Evolutionary conservation across 2,888 invertebrate genomes (phyloP), one percentile per base, ranked within the genome.

Genomic region (Galeopsomyia nigrocyanea): DNA sequence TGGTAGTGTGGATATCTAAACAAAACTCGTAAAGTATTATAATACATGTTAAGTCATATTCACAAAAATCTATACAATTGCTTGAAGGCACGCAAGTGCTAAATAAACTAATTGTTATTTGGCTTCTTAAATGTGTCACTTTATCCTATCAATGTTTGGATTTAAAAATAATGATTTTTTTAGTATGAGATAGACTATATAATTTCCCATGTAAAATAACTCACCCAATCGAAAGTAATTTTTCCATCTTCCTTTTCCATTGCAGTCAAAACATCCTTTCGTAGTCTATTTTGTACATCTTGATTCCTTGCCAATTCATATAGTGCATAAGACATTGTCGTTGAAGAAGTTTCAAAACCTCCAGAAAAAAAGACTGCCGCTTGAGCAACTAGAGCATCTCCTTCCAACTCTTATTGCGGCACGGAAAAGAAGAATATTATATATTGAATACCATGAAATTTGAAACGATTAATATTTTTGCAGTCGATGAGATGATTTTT

Each of bases 301-400:
- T 71, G 77, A 9, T 82, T 60, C 19, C 78, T n/a, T 0, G 83
- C 81, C 1, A 84, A 68, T 67, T 83, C 82, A 67, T 81, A 80
- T 14, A 84, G 53, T 0, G 82, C 67, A 13, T 81, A 83, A 0
- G 80, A 72, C 67, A 80, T 73, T 0, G 78, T 73, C 0, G 79
- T 80, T 16, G 83, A 80, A 0, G 83, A 79, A 0, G 83, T 82
- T 75, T 83, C 84, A n/a, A 81, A 83, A 10, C 84, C 84, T 17
- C 78, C 84, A 14, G 76, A 77, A 67, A 83, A 84, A 61, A 84
- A 84, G 3, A 80, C 67, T 0, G 78, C 78, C 0, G 82, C 81
- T 67, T 84, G 84, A 3, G 80, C 79, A 6, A 82, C 75, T 21
- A 84, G 77, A 64, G 79, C 79, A 39, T 83, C 83, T 0, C 81